These are phyloP conservation scores for Peromyscus nudipes DNA, from an alignment of 2,797 vertebrate genomes.

Conservation along the genomic window DNA sequence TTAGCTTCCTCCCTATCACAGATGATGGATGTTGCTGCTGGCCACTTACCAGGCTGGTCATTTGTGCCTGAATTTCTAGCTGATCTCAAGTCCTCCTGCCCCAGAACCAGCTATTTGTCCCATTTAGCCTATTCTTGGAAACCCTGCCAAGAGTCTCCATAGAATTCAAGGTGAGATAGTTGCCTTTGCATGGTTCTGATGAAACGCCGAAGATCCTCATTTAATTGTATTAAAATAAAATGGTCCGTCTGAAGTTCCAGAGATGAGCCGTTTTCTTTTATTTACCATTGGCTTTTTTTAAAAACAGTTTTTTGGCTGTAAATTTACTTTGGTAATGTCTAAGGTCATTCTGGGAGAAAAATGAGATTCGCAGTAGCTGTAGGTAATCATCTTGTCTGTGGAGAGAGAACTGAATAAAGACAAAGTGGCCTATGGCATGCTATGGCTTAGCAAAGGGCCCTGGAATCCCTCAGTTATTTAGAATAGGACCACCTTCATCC, in stretches of 20 bases:
- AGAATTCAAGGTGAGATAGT: background rate
- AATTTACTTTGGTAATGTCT: background rate
- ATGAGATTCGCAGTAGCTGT: background rate
- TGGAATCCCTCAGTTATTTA: background rate
- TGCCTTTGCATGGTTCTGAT: background rate
- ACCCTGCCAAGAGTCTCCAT: background rate
- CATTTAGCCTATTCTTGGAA: background rate
- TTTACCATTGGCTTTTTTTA: background rate
- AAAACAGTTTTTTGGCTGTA: background rate
- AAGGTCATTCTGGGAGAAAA: background rate
- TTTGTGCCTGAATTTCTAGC: background rate
- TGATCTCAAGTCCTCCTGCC: background rate
- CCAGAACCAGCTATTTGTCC: background rate
- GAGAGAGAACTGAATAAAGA: background rate
- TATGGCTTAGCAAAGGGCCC: background rate
- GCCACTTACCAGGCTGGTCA: background rate
- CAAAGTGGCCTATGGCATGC: background rate
- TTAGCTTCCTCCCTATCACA: background rate
- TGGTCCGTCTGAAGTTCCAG: background rate
- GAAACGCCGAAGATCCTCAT: background rate
- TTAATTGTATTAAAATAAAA: background rate
- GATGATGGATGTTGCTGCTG: background rate
- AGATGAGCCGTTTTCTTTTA: background rate
- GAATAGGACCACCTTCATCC: background rate
- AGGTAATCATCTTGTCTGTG: background rate